A percentile compares a stretch with the other conserved stretches of the same genome.
Conservation (phyloP, 2,888 invertebrate species). For the Pilophorus perplexus region DNA sequence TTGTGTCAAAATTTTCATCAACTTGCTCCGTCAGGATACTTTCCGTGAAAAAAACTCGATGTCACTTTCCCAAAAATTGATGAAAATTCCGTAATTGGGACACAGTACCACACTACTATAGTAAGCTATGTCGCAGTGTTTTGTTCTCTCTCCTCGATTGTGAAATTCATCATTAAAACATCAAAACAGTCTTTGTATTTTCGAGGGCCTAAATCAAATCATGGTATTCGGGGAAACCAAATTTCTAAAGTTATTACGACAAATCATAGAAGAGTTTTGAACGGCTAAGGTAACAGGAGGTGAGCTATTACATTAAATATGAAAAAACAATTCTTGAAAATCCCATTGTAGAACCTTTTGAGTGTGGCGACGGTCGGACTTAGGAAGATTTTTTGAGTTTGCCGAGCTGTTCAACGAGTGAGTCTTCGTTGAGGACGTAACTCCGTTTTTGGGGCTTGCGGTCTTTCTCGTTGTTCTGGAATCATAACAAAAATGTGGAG, state of each 20-base stretch:
- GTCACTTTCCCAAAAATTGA: background rate
- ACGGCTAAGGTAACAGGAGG: slow-evolving; percentile 12
- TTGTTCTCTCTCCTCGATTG: slow-evolving; percentile 40
- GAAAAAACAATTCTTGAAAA: background rate
- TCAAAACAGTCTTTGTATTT: slow-evolving; percentile 28
- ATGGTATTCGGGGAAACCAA: too few relatives aligned
- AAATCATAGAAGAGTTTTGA: too few relatives aligned
- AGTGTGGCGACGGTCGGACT: too few relatives aligned
- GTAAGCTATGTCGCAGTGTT: slow-evolving; percentile 38
- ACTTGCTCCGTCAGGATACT: too few relatives aligned
- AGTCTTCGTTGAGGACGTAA: slow-evolving; percentile 63
- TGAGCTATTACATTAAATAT: slow-evolving; percentile 15
- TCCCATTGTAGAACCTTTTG: background rate
- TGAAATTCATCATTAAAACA: slow-evolving; percentile 14
- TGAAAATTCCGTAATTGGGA: slow-evolving; percentile 37
- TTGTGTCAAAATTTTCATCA: too few relatives aligned
- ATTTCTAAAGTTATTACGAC: too few relatives aligned
- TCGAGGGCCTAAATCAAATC: background rate
- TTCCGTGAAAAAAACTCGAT: too few relatives aligned
- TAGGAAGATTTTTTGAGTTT: slow-evolving; percentile 59
- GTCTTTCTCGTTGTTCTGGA: slow-evolving; percentile 50
- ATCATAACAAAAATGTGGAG: slow-evolving; percentile 48
- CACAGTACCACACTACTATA: slow-evolving; percentile 27
- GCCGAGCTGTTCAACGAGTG: slow-evolving; percentile 62
- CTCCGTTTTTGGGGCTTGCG: slow-evolving; percentile 58